These are phyloP conservation scores for Dreissena polymorpha DNA, from an alignment of 1,140 invertebrate genomes.

Conservation along the genomic window DNA sequence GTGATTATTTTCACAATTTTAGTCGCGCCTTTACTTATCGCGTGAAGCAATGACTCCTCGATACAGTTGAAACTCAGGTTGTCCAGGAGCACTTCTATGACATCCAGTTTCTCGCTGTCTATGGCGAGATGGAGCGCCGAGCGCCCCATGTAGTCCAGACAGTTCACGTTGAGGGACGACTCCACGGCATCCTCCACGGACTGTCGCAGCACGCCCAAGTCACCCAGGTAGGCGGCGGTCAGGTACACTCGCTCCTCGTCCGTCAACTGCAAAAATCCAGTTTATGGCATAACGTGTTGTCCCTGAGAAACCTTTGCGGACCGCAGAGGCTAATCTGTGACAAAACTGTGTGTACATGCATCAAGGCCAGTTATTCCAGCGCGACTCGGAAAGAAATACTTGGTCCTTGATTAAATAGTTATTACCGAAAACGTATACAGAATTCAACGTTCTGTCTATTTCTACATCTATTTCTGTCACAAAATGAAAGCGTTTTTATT, in stretches of 20 bases:
- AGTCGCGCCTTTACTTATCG: constrained; percentile 78
- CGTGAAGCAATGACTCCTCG: constrained; percentile 78
- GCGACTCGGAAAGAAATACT: too few species aligned
- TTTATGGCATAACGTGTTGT: neutral
- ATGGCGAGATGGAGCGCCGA: constrained; percentile 78
- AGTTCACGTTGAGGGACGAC: constrained; percentile 74
- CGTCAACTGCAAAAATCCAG: constrained; percentile 72
- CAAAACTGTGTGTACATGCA: too few species aligned
- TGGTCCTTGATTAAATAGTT: too few species aligned
- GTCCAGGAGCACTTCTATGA: constrained; percentile 75
- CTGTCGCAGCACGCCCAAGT: constrained; percentile 74
- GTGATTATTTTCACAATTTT: constrained; percentile 78
- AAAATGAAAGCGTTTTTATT: too few species aligned
- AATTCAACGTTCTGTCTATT: too few species aligned
- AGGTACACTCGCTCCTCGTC: constrained; percentile 79
- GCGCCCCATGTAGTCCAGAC: constrained; percentile 77
- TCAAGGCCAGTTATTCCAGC: too few species aligned
- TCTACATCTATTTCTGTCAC: too few species aligned
- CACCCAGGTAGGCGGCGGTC: constrained; percentile 79
- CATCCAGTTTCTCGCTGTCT: constrained; percentile 77
- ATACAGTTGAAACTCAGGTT: constrained; percentile 76
- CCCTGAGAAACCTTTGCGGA: too few species aligned
- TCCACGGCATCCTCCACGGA: constrained; percentile 73
- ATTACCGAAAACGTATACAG: too few species aligned
- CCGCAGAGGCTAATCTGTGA: too few species aligned